phyloP scores from a whole-genome alignment of 2,797 vertebrate species.

The Neosalanx taihuensis region DNA sequence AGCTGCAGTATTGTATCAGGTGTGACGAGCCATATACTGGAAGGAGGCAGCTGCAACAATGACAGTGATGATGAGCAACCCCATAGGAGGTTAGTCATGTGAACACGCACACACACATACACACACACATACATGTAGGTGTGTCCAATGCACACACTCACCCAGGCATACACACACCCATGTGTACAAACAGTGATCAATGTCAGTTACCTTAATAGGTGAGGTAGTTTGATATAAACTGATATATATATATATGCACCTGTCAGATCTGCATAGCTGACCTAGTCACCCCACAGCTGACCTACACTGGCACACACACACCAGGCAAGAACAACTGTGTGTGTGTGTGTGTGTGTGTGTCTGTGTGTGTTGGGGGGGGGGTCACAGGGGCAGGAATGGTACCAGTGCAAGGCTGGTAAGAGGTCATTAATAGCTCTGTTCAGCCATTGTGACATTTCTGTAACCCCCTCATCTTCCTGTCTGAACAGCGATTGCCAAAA shows the following conservation, averaged over 20 bases:
- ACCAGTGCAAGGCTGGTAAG: slow-evolving; percentile 24
- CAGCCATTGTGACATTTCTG: slow-evolving; percentile 53
- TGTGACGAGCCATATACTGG: too few relatives aligned
- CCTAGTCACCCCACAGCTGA: slow-evolving; percentile 55
- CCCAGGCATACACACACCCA: background rate
- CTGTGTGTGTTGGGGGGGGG: too few relatives aligned
- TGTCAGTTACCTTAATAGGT: slow-evolving; percentile 50
- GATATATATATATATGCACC: slow-evolving; percentile 63
- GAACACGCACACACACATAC: background rate
- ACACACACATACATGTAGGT: background rate
- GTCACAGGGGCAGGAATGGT: too few relatives aligned
- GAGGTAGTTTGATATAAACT: slow-evolving; percentile 52
- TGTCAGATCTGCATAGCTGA: slow-evolving; percentile 52
- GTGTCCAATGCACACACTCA: background rate
- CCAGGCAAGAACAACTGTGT: background rate
- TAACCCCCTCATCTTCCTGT: slow-evolving; percentile 3
- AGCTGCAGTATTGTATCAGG: too few relatives aligned
- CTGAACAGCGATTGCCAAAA: background rate
- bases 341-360: slow-evolving; percentile 3
- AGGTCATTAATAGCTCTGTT: slow-evolving; percentile 44
- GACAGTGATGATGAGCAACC: too few relatives aligned
- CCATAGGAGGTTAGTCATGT: background rate
- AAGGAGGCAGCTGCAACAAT: too few relatives aligned
- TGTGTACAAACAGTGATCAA: background rate
- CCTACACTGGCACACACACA: slow-evolving; percentile 35